Evolutionary conservation across 2,113 vertebrate species (phyloP), one percentile per base, ranked within the genome.

Genomic region (Orthochromis malagaraziensis): DNA sequence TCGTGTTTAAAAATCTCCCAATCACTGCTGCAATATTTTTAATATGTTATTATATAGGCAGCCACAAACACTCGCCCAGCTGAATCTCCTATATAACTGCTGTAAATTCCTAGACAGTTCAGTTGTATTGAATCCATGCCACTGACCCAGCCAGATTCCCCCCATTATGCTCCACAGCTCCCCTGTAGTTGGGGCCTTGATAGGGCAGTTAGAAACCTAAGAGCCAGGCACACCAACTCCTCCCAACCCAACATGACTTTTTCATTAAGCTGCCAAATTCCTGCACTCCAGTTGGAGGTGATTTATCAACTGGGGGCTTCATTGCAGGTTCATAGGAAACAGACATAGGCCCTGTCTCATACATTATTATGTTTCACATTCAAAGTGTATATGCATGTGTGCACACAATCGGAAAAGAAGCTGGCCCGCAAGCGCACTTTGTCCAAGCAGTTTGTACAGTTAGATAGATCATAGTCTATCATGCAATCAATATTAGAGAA

Each of bases 251-350:
- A 95, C 97, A 98, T 97, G 97, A 97, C 96, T 98, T 97, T 97
- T 97, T 96, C 97, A 97, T 98, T 97, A 97, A 97, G 96, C 95
- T 93, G 95, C 96, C 95, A 96, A 97, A 97, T 97, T 97, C 96
- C 94, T 96, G 93, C 94, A 92, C 95, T 96, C 92, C 93, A 95
- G 96, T 93, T 95, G 94, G 92, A 97, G 94, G 88, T 97, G 97
- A 97, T 97, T 97, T 97, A 97, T 97, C 96, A 95, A 70, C 93
- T 73, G 90, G 81, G 94, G 96, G 95, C 94, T 94, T 95, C 95
- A 94, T 94, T 96, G 95, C 91, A 88, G 96, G 96, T 96, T 97
- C 96, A 95, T 96, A 96, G 94, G 94, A 96, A 97, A 96, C 95
- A 97, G 95, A 96, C 95, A 92, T 84, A 87, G 95, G 88, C 90